Evolutionary conservation across 2,888 invertebrate genomes (phyloP), one percentile per base, ranked within the genome.

Genomic region (Chironomus tentans): DNA sequence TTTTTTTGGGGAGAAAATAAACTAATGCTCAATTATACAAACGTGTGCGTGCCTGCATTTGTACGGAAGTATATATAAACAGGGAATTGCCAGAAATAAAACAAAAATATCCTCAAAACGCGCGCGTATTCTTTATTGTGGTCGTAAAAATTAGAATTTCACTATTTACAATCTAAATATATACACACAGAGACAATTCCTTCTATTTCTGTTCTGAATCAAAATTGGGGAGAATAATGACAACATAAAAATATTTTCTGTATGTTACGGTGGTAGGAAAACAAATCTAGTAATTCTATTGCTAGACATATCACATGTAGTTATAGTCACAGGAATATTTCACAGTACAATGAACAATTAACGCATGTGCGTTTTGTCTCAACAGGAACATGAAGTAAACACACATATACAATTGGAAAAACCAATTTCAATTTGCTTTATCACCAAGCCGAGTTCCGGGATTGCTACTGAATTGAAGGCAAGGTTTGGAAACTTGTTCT

Each of bases 261-360:
- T 18, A 56, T 56, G 56, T 56, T 18, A 56, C 56, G 18, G 56
- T 38, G 38, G 38, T 56, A 56, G 56, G 56, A 18, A 56, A 56
- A 56, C 38, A 38, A 38, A 38, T 38, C 38, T 38, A 38, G 38
- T 38, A 38, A 38, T 38, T 38, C 10, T 38, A 38, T 10, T 38
- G 38, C 38, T 38, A 38, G 38, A 38, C 38, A 38, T 38, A 38
- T 38, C 38, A 10, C 38, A 38, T 38, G 38, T 38, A 38, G 38
- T 38, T 38, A 38, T 38, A 38, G 38, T 38, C 38, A 38, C 18
- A 7, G 18, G 24, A 18, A 18, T 38, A 28, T 62, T 61, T 72
- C 61, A 72, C 65, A 65, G 22, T 61, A 74, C 74, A 74, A 73
- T 73, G 61, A 38, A 61, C 72, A 73, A 74, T 74, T 74, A 74